phyloP scores from a whole-genome alignment of 2,888 invertebrate species.

The Daptonema setosum region DNA sequence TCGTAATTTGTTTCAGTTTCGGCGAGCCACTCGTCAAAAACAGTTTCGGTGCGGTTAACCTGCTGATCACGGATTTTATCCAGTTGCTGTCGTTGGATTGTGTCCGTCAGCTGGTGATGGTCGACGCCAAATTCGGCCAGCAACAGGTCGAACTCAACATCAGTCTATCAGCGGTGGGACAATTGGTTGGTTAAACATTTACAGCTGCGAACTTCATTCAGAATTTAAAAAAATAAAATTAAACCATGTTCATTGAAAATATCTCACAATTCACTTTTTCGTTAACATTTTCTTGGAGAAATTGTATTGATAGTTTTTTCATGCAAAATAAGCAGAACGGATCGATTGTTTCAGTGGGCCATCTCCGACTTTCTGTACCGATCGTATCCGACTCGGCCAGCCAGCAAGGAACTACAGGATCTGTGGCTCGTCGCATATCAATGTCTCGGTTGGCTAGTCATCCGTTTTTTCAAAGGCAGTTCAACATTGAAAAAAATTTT shows the following conservation, averaged over 20 bases:
- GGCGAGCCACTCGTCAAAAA: conserved; percentile 73
- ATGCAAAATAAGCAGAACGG: no score
- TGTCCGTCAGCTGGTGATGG: conserved; percentile 42
- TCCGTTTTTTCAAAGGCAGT: no score
- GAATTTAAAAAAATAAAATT: not conserved
- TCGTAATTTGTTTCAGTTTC: conserved; percentile 57
- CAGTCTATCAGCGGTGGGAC: conserved; percentile 78
- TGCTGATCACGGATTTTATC: conserved; percentile 77
- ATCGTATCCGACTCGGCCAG: conserved; percentile 38
- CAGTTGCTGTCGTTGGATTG: conserved; percentile 76
- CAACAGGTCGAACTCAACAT: conserved; percentile 92
- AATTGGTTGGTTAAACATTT: conserved; percentile 54
- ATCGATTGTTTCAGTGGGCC: conserved; percentile 87
- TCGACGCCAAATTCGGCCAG: conserved; percentile 84
- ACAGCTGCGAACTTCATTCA: no score
- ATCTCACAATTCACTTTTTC: no score
- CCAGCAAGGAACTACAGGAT: conserved; percentile 27
- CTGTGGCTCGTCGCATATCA: conserved; percentile 27
- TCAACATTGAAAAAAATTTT: no score
- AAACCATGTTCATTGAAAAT: not conserved
- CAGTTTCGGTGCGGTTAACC: conserved; percentile 82
- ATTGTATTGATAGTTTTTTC: no score
- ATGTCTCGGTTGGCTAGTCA: no score
- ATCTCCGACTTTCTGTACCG: conserved; percentile 83
- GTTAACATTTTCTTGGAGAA: no score